A percentile compares a stretch with the other conserved stretches of the same genome.
Evolutionary conservation across 2,797 vertebrate genomes (phyloP).

Genomic region (Pseudomugil tenellus): DNA sequence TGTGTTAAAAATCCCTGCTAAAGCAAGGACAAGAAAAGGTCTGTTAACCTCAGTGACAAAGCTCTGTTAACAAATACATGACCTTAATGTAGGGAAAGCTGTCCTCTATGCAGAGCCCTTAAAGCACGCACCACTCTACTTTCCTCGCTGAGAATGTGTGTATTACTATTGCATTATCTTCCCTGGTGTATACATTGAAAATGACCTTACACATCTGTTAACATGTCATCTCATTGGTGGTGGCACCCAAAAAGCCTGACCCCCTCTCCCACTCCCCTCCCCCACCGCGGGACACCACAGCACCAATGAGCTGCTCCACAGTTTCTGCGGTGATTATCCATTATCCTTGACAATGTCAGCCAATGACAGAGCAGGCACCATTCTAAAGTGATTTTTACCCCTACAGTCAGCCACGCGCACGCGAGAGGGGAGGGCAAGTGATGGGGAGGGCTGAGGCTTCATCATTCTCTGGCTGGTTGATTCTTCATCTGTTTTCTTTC

Average conservation of each 20-base stretch:
- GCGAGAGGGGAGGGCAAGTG: slow-evolving; percentile 63
- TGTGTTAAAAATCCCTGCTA: slow-evolving; percentile 55
- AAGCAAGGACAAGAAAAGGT: slow-evolving; percentile 62
- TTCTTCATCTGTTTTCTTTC: slow-evolving; percentile 57
- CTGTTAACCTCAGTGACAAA: slow-evolving; percentile 55
- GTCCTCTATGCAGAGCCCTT: slow-evolving; percentile 67
- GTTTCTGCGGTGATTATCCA: slow-evolving; percentile 84
- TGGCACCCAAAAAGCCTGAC: slow-evolving; percentile 76
- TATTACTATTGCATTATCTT: slow-evolving; percentile 79
- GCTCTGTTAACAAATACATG: slow-evolving; percentile 68
- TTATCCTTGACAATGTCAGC: slow-evolving; percentile 88
- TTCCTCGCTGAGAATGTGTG: slow-evolving; percentile 55
- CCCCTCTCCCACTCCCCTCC: slow-evolving; percentile 53
- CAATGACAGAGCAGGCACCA: slow-evolving; percentile 83
- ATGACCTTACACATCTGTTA: slow-evolving; percentile 82
- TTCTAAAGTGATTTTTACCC: slow-evolving; percentile 83
- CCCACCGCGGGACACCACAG: slow-evolving; percentile 61
- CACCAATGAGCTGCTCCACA: slow-evolving; percentile 70
- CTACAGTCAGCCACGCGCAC: slow-evolving; percentile 66
- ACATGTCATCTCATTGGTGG: slow-evolving; percentile 75
- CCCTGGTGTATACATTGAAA: slow-evolving; percentile 71
- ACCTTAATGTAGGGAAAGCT: slow-evolving; percentile 69
- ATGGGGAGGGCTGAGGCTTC: slow-evolving; percentile 60
- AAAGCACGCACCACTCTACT: slow-evolving; percentile 52
- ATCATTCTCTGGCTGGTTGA: slow-evolving; percentile 65